Evolutionary conservation across 2,888 invertebrate species (phyloP).

Genomic region (Pyralis farinalis): DNA sequence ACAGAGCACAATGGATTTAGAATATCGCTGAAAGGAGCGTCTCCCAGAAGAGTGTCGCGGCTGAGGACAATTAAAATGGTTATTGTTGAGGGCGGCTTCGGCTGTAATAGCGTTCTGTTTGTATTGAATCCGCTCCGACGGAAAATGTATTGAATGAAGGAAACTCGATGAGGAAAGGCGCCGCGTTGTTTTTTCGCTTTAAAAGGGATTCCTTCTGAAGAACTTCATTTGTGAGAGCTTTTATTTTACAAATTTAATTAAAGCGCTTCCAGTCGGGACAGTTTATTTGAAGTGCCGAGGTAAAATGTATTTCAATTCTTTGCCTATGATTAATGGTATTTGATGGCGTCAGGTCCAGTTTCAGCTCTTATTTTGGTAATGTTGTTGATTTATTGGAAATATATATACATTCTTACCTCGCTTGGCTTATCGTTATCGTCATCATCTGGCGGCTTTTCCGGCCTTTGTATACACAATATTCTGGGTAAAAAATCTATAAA

Average conservation of each 20-base stretch:
- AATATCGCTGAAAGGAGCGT: conserved; percentile 61
- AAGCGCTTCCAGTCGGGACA: conserved; percentile 32
- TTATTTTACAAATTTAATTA: conserved; percentile 67
- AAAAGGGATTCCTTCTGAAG: conserved; percentile 48
- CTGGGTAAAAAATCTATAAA: conserved; percentile 93
- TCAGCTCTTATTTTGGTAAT: conserved; percentile 25
- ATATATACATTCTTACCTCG: conserved; percentile 63
- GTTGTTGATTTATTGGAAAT: conserved; percentile 28
- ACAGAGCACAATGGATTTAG: conserved; percentile 68
- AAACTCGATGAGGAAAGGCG: conserved; percentile 53
- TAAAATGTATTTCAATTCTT: conserved; percentile 30
- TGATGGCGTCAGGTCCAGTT: conserved; percentile 17
- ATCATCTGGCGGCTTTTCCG: conserved; percentile 88
- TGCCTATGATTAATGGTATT: conserved; percentile 39
- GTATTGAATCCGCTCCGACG: conserved; percentile 59
- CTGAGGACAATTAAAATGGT: conserved; percentile 71
- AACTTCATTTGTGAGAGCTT: conserved; percentile 55
- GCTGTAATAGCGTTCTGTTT: conserved; percentile 56
- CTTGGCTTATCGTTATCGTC: conserved; percentile 75
- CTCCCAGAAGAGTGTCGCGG: conserved; percentile 55
- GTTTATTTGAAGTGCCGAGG: conserved; percentile 32
- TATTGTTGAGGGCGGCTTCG: conserved; percentile 52
- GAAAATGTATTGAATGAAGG: conserved; percentile 62
- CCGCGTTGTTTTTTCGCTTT: conserved; percentile 52
- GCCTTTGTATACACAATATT: conserved; percentile 93